Conservation (phyloP, 2,113 vertebrate genomes). For the Myodes glareolus region DNA sequence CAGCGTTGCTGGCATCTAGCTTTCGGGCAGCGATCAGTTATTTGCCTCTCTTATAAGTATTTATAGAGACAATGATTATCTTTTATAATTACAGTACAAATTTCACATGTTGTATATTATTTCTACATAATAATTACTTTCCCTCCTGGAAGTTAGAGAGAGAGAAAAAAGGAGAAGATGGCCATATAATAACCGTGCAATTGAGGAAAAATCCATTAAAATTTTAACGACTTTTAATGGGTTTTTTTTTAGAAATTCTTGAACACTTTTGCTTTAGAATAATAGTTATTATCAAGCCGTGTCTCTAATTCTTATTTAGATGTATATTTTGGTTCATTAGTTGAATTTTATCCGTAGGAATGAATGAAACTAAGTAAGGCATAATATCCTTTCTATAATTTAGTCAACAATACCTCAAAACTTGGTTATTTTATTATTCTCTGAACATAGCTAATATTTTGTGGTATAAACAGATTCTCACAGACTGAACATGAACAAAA, state of each 20-base stretch:
- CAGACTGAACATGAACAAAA: not conserved
- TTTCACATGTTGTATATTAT: constrained; percentile 22
- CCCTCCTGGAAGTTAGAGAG: not conserved
- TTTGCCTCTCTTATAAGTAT: constrained; percentile 57
- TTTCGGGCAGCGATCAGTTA: constrained; percentile 52
- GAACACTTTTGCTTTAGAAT: constrained; percentile 48
- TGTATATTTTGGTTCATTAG: constrained; percentile 29
- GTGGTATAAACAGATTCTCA: constrained; percentile 20
- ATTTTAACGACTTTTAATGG: constrained; percentile 35
- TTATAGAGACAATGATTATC: constrained; percentile 63
- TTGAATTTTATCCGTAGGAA: constrained; percentile 11
- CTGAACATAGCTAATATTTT: not conserved
- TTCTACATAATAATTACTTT: constrained; percentile 60
- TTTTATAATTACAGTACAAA: constrained; percentile 65
- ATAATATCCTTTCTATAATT: not conserved
- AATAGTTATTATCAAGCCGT: not conserved
- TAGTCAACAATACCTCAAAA: constrained; percentile 6
- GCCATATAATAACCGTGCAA: not conserved
- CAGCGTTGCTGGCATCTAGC: not conserved
- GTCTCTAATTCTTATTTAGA: not conserved
- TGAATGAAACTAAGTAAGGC: not conserved
- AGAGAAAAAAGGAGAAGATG: not conserved
- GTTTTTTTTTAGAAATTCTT: not conserved
- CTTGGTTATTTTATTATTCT: constrained; percentile 44
- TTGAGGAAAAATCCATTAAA: constrained; percentile 33